Conservation (phyloP, 1,140 invertebrate genomes). For the Theocolax elegans region DNA sequence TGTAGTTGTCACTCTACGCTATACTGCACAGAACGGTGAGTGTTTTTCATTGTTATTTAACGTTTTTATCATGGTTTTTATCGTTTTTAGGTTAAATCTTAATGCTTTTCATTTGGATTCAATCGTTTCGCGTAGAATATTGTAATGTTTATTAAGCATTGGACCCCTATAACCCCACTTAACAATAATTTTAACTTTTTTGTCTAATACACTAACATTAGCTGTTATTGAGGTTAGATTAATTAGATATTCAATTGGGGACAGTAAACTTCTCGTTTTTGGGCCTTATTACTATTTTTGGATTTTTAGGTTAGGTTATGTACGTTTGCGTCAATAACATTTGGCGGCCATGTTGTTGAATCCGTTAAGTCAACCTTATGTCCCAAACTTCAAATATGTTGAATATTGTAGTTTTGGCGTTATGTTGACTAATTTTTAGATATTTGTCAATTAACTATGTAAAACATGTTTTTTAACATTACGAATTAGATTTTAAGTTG, state of each 20-base stretch:
- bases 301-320: conserved; percentile 31
- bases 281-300: background rate
- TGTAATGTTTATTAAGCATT: no score
- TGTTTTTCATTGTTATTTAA: conserved; percentile 18
- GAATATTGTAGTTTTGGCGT: no score
- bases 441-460: background rate
- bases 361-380: conserved; percentile 6
- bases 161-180: no score
- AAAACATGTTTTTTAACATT: background rate
- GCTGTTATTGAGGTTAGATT: no score
- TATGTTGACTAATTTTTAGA: background rate
- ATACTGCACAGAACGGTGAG: conserved; percentile 21
- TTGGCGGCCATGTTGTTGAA: conserved; percentile 34
- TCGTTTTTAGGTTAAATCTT: no score
- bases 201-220: no score
- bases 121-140: no score
- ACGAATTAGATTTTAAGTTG: no score
- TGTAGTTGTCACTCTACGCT: conserved; percentile 16
- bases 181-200: no score
- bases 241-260: no score
- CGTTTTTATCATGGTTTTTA: no score
- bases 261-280: background rate
- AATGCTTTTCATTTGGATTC: no score
- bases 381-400: background rate
- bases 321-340: background rate